Conservation (phyloP, 2,113 vertebrate species). For the Penelope pileata region DNA sequence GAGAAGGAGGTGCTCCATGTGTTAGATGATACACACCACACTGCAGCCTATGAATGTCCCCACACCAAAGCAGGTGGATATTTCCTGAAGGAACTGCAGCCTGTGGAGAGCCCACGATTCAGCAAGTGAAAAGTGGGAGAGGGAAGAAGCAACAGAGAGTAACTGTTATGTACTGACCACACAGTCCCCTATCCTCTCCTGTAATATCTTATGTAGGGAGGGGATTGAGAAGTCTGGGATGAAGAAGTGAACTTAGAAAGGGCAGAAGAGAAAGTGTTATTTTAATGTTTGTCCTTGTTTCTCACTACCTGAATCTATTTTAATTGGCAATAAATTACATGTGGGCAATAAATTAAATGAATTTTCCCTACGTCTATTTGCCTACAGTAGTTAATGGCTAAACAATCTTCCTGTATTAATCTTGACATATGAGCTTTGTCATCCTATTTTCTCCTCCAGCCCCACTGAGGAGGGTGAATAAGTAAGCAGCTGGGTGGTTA, state of each 20-base stretch:
- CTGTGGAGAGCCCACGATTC: not conserved
- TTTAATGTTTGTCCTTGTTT: not conserved
- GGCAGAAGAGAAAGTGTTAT: not conserved
- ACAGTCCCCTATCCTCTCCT: fast-evolving
- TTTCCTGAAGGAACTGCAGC: not conserved
- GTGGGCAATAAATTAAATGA: not conserved
- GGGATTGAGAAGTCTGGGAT: not conserved
- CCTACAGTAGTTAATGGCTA: not conserved
- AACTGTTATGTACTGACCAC: not conserved
- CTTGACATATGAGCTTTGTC: not conserved
- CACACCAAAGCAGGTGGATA: not conserved
- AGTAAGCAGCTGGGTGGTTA: not conserved
- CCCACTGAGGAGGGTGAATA: not conserved
- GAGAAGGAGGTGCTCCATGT: not conserved
- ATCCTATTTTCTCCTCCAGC: not conserved
- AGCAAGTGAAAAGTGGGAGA: not conserved
- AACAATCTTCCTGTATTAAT: not conserved
- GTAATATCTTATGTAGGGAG: not conserved
- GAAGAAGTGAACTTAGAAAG: not conserved
- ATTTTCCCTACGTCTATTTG: not conserved
- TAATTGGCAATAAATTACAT: not conserved
- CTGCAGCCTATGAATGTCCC: not conserved
- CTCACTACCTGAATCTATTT: not conserved
- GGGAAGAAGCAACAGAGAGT: not conserved
- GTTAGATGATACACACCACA: not conserved